Evolutionary conservation across 1,140 invertebrate species (phyloP).

Genomic region (Babylonia areolata): DNA sequence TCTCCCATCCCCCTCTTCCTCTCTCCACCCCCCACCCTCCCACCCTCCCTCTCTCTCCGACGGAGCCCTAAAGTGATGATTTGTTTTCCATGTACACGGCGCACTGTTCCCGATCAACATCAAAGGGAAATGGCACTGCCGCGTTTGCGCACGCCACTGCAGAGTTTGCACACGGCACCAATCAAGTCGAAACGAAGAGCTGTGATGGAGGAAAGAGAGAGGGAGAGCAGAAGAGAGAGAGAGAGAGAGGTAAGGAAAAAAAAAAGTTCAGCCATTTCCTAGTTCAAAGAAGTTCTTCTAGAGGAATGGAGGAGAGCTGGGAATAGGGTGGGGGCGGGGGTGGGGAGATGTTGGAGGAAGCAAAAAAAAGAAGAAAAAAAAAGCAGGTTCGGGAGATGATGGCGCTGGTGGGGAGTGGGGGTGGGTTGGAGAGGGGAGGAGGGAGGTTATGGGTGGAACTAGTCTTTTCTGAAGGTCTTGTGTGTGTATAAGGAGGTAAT

Average conservation of each 20-base stretch:
- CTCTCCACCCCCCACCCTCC: neutral
- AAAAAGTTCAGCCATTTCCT: neutral
- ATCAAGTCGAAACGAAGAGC: constrained; percentile 4
- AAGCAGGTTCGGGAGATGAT: neutral
- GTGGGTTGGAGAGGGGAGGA: neutral
- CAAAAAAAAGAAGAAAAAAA: neutral
- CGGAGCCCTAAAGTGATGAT: neutral
- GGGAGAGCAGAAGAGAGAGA: neutral
- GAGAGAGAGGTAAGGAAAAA: neutral
- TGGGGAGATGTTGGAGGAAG: too few species aligned
- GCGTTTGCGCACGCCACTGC: constrained; percentile 26
- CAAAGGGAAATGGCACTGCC: constrained; percentile 17
- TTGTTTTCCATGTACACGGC: constrained; percentile 29
- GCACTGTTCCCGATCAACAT: constrained; percentile 24
- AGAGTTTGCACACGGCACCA: constrained; percentile 31
- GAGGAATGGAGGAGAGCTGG: neutral
- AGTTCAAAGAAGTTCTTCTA: neutral
- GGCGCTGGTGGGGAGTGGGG: neutral
- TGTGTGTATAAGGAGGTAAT: neutral
- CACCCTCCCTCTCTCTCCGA: neutral
- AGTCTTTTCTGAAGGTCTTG: neutral
- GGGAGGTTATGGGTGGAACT: neutral
- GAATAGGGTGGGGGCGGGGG: too few species aligned
- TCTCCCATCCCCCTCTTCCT: neutral
- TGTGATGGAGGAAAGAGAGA: neutral